Evolutionary conservation across 2,888 invertebrate genomes (phyloP).

Genomic region (Eristalis intricaria): DNA sequence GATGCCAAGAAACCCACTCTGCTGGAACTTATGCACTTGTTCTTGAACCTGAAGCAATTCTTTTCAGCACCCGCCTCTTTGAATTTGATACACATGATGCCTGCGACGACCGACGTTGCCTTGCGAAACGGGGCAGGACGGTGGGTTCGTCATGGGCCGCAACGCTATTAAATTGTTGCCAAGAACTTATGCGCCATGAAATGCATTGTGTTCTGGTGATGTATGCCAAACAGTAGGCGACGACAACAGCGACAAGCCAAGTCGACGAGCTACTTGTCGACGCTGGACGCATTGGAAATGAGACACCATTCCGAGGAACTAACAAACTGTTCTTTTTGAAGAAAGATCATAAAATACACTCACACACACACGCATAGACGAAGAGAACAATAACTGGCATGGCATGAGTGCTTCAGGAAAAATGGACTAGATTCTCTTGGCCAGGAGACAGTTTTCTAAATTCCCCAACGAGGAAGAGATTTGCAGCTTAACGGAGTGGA

Average conservation of each 20-base stretch:
- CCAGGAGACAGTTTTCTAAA: slow-evolving; percentile 22
- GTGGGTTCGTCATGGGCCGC: slow-evolving; percentile 33
- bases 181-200: slow-evolving; percentile 41
- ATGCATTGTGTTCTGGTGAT: slow-evolving; percentile 19
- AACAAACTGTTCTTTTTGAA: background rate
- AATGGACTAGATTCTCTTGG: slow-evolving; percentile 38
- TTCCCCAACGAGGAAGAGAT: slow-evolving; percentile 47
- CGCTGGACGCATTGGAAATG: slow-evolving; percentile 58
- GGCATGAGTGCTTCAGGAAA: slow-evolving; percentile 32
- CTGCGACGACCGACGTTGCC: background rate
- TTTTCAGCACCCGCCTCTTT: background rate
- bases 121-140: background rate
- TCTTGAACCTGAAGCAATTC: slow-evolving; percentile 68
- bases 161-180: slow-evolving; percentile 37
- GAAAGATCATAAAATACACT: slow-evolving; percentile 51
- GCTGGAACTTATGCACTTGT: slow-evolving; percentile 68
- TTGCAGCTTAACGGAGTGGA: slow-evolving; percentile 58
- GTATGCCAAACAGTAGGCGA: background rate
- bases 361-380: background rate
- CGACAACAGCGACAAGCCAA: slow-evolving; percentile 10
- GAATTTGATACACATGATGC: no score
- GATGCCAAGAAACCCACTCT: slow-evolving; percentile 64
- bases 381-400: slow-evolving; percentile 52
- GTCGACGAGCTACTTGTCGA: background rate
- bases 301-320: slow-evolving; percentile 46